Base-by-base conservation (phyloP, 2,888 invertebrate genomes). In the Smittia aterrima region DNA sequence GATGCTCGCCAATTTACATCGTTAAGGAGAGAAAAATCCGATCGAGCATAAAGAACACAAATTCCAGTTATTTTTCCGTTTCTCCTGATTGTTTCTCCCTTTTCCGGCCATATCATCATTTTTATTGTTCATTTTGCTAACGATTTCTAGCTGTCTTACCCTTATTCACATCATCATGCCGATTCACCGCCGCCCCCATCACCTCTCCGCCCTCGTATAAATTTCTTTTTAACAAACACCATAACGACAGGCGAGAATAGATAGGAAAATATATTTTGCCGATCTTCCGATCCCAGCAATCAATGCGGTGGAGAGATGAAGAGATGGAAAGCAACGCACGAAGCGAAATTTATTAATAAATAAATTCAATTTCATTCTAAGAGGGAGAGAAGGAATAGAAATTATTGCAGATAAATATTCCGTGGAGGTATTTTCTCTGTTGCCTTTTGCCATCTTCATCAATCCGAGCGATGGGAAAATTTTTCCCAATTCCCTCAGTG, bases 351-450 rank as follows among this genome's bases (percentile, higher is more conserved):
- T 72, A 72, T 72, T 72, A 72, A 72, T 72, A 72, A 72, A 72
- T 72, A 72, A 72, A 72, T 72, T 72, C 58, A 72, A 72, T 72
- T 72, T 72, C 40, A 70, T 53, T 40, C 62, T 27, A 54, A 62
- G 72, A 38, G 72, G 11, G 38, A 22, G 54, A 70, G 32, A 71
- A 20, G 54, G n/a, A n/a, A 71, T 53, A 47, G 54, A 54, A 72
- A 72, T 72, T 72, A 72, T 72, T 13, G 72, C 72, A 62, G 54
- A 72, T 72, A 72, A 72, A 72, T 72, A 72, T 72, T 72, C 72
- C 18, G 38, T 22, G 18, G 20, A 72, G 72, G 72, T 72, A 72
- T 71, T 72, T 58, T 72, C 72, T 72, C 25, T 24, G 41, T 18
- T 13, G 25, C 53, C 32, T 70, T n/a, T 68, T 66, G 27, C 66